Evolutionary conservation across 2,113 vertebrate genomes (phyloP), one percentile per base, ranked within the genome.

Genomic region (Rhinopithecus roxellana): DNA sequence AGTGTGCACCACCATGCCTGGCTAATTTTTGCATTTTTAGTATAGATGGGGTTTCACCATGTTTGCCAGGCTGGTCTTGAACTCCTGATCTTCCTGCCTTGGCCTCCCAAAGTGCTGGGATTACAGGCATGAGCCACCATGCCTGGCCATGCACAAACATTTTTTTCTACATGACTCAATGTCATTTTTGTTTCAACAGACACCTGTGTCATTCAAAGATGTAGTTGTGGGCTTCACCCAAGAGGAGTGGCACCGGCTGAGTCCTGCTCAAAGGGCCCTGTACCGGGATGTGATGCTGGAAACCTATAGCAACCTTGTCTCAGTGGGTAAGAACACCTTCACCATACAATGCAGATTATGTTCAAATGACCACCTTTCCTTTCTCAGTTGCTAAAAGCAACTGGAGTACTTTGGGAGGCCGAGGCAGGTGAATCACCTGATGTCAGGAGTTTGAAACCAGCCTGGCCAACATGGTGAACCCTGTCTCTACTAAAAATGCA

Each of bases 201-300:
- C 32, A 57, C 45, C 38, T 59, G 84, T 93, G 30, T 92, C 95
- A 45, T 38, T 93, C 88, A 83, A 92, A 30, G 92, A 95, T 20
- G 79, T 27, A 2, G 84, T 97, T 8, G 84, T 80, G 13, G 55
- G 70, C 43, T 97, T 97, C 84, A 92, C 89, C 3, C 82, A 92
- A 50, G 96, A 97, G 78, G 83, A 98, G 52, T 98, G 96, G 80
- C 83, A 85, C 59, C 23, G 11, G 50, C 72, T 96, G 55, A 89
- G 57, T 50, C 91, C 92, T 72, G 85, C 64, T 8, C 90, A 97
- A 91, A 74, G 86, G 45, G 3, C 12, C 52, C 40, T 98, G 38
- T 94, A 78, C 59, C 79, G 48, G 43, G 95, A 97, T 32, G 96
- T 98, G 89, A 97, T 94, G 97, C 82, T 96, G 82, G 94, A 98